Base-by-base conservation (phyloP, 1,140 invertebrate genomes). In the Polypedilum pembai region DNA sequence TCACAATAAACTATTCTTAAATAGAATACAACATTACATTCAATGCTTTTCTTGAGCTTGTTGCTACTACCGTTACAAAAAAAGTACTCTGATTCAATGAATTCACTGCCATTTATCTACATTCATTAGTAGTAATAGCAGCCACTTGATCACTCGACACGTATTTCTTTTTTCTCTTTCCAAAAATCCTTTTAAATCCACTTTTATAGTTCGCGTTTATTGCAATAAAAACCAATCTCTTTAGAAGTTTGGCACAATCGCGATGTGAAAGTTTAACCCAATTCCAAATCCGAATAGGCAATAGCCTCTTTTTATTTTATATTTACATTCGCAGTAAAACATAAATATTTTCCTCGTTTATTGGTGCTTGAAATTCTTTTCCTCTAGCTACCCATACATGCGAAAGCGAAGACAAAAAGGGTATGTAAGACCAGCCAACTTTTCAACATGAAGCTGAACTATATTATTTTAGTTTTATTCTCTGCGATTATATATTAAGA, bases 181-280 rank as follows among this genome's bases (percentile, higher is more conserved):
- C 1, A 3, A 33, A 33, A 33, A 33, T 33, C 5, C 24, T 33
- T 33, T 33, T 33, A 33, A 33, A 3, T 33, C 24, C 24, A 33
- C 24, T 33, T 33, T 33, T 33, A 33, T 33, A 33, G 24, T 5
- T 33, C n/a, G 24, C 1, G 24, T n/a, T n/a, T n/a, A 33, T 33
- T 33, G 24, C 24, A 33, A 33, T 33, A 33, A 33, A 33, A 33
- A 33, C 5, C 2, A 33, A 33, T 3, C 24, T n/a, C 24, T 33
- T 1, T 33, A 33, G 24, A 33, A 33, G 5, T 33, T 33, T 33
- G 5, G 5, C 24, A 33, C 5, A 5, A 33, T 33, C 24, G 24
- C 45, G 45, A 56, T n/a, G 45, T 56, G 45, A 56, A 56, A 56
- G 45, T 56, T 56, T 56, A 56, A 56, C 45, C 45, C 12, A 56